Evolutionary conservation across 1,140 invertebrate genomes (phyloP).

Genomic region (Brachionus sp.): DNA sequence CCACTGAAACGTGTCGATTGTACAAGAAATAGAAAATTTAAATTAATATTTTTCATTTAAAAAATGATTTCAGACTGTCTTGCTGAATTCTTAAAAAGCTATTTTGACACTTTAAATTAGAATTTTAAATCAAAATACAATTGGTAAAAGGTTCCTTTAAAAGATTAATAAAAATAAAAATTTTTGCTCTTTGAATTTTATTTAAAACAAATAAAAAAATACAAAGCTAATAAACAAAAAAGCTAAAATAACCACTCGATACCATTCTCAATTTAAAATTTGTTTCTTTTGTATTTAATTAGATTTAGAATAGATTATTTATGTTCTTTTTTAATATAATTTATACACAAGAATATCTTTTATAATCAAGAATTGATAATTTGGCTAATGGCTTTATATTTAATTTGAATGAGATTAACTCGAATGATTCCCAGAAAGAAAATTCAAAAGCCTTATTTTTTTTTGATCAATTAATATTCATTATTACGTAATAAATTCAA

Average conservation of each 20-base stretch:
- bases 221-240: not conserved
- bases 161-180: not conserved
- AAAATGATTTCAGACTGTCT: not conserved
- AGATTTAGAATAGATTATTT: not conserved
- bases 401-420: not conserved
- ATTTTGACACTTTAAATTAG: not conserved
- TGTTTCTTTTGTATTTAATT: not conserved
- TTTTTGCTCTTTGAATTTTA: not conserved
- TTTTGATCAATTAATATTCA: slow-evolving; percentile 1
- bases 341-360: not conserved
- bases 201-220: not conserved
- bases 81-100: not conserved
- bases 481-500: not conserved
- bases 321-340: not conserved
- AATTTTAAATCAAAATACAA: not conserved
- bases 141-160: not conserved
- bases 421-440: not conserved
- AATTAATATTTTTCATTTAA: not conserved
- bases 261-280: not conserved
- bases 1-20: slow-evolving; percentile 22
- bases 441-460: not conserved
- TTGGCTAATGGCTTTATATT: not conserved
- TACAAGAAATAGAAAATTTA: slow-evolving; percentile 33
- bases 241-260: not conserved
- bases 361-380: not conserved